Evolutionary conservation across 2,797 vertebrate genomes (phyloP).

Genomic region (Chelmon rostratus): DNA sequence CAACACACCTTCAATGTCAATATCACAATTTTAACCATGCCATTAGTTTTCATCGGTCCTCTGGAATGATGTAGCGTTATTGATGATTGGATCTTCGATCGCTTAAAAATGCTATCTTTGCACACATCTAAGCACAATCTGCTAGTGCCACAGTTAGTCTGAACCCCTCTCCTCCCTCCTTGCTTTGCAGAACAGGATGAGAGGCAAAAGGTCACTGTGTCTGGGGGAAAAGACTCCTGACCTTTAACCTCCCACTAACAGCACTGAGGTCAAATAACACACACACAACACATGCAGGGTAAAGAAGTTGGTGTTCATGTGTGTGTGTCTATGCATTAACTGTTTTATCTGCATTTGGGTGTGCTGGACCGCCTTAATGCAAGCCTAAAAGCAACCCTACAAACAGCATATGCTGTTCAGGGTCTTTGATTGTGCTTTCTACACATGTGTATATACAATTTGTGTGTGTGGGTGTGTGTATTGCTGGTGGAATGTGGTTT

Average conservation of each 20-base stretch:
- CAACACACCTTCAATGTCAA: no score
- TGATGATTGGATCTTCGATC: no score
- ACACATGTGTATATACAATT: constrained; percentile 1
- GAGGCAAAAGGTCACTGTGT: constrained; percentile 71
- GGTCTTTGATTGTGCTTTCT: constrained; percentile 20
- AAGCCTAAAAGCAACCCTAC: constrained; percentile 1
- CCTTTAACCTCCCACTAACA: constrained; percentile 68
- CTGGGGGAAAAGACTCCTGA: constrained; percentile 57
- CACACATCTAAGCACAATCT: not conserved
- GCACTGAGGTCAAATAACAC: constrained; percentile 39
- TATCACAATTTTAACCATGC: no score
- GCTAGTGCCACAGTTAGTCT: not conserved
- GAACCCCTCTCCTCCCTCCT: not conserved
- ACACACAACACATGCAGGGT: constrained; percentile 23
- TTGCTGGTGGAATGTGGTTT: constrained; percentile 64
- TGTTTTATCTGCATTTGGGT: constrained; percentile 8
- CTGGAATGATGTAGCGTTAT: no score
- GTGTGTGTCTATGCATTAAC: not conserved
- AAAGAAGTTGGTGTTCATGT: not conserved
- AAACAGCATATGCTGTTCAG: constrained; percentile 7
- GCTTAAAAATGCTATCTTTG: no score
- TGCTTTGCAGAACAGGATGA: constrained; percentile 39
- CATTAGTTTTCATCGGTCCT: no score
- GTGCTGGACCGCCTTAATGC: not conserved
- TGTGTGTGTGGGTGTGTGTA: constrained; percentile 10